A percentile compares a stretch with the other conserved stretches of the same genome.
Evolutionary conservation across 2,888 invertebrate genomes (phyloP).

Genomic region (Hofmannophila pseudospretella): DNA sequence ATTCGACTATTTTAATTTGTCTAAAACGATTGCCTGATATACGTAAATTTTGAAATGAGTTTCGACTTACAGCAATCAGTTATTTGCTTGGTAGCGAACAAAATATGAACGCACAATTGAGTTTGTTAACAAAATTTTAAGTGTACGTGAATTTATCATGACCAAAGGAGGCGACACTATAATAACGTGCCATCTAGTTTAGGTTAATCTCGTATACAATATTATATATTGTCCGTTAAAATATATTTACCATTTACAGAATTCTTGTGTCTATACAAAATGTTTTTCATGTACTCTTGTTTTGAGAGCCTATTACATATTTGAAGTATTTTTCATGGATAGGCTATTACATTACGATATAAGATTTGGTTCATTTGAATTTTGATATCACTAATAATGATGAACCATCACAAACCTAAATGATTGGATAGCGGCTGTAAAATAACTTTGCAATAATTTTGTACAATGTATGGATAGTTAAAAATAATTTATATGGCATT

Average conservation of each 20-base stretch:
- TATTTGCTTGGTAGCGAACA: conserved; percentile 46
- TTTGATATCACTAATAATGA: conserved; percentile 14
- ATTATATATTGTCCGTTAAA: conserved; percentile 79
- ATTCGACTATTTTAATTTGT: conserved; percentile 25
- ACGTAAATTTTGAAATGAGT: conserved; percentile 36
- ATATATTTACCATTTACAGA: conserved; percentile 79
- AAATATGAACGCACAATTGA: conserved; percentile 71
- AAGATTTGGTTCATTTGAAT: conserved; percentile 33
- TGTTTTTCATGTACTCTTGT: conserved; percentile 79
- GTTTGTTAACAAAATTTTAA: conserved; percentile 51
- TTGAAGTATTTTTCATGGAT: conserved; percentile 58
- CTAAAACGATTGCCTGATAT: conserved; percentile 32
- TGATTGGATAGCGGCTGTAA: conserved; percentile 49
- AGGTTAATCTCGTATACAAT: conserved; percentile 79
- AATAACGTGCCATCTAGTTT: conserved; percentile 79
- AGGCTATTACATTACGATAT: conserved; percentile 37
- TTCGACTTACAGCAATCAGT: conserved; percentile 28
- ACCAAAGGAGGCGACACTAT: conserved; percentile 76
- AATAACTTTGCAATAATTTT: conserved; percentile 60
- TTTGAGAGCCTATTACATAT: conserved; percentile 77
- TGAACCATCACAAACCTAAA: conserved; percentile 17
- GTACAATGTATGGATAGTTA: conserved; percentile 56
- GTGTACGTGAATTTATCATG: conserved; percentile 54
- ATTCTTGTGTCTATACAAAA: conserved; percentile 78
- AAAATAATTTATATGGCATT: conserved; percentile 56